These are phyloP conservation scores for Tetragonisca angustula DNA, from an alignment of 2,888 invertebrate genomes.

Conservation along the genomic window DNA sequence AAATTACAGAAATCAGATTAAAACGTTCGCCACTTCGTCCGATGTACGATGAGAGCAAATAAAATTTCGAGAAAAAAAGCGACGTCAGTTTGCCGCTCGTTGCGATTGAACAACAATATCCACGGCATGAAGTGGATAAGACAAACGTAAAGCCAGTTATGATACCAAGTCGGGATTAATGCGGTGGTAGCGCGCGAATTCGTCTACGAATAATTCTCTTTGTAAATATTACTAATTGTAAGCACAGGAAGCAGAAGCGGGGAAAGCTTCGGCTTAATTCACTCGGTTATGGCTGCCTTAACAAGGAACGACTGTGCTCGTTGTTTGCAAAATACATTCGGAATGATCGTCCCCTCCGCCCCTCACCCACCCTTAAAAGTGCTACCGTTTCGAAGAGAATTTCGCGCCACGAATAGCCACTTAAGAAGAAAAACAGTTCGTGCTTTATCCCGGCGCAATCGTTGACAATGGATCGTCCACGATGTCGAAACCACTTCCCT, in stretches of 20 bases:
- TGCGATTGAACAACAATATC: constrained; percentile 11
- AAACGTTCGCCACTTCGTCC: no score
- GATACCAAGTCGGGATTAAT: neutral
- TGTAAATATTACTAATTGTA: neutral
- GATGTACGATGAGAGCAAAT: no score
- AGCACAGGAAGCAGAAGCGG: neutral
- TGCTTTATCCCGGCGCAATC: neutral
- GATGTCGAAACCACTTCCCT: neutral
- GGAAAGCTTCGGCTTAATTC: neutral
- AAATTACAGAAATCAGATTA: no score
- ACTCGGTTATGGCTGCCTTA: neutral
- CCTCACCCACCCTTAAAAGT: neutral
- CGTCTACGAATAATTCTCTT: constrained; percentile 50
- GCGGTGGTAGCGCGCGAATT: neutral
- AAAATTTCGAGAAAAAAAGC: neutral
- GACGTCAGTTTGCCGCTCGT: constrained; percentile 32
- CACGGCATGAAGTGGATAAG: constrained; percentile 33
- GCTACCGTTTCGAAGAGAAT: neutral
- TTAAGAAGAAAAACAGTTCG: constrained; percentile 3
- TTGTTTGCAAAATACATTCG: neutral
- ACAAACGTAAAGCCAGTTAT: constrained; percentile 43
- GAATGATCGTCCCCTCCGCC: neutral
- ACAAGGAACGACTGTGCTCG: neutral
- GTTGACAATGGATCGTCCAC: neutral
- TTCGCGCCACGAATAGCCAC: constrained; percentile 3